A percentile compares a stretch with the other conserved stretches of the same genome.
Conservation (phyloP, 2,888 invertebrate genomes). For the Hypsopygia costalis region DNA sequence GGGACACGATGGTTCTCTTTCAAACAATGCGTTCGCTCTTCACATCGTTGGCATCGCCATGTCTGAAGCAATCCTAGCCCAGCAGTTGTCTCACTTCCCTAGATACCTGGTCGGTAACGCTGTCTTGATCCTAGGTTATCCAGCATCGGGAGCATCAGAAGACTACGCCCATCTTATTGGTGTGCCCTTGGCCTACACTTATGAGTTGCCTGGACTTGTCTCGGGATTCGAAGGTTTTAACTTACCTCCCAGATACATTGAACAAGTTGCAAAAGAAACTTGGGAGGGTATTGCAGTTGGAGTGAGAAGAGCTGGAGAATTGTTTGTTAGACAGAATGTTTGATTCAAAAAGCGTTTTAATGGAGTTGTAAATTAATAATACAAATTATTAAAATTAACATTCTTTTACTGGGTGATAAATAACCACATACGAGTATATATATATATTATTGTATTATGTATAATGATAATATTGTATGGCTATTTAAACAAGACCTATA, state of each 20-base stretch:
- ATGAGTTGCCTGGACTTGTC: slow-evolving; percentile 22
- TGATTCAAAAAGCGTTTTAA: too few species aligned
- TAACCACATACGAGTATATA: too few species aligned
- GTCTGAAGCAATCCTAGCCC: slow-evolving; percentile 53
- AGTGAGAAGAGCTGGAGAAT: slow-evolving; percentile 33
- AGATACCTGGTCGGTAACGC: slow-evolving; percentile 77
- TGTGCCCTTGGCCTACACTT: slow-evolving; percentile 66
- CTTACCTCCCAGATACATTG: slow-evolving; percentile 69
- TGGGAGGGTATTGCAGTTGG: slow-evolving; percentile 73
- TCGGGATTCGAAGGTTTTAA: slow-evolving; percentile 39
- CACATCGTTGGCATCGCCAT: slow-evolving; percentile 56
- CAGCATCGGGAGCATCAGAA: slow-evolving; percentile 82
- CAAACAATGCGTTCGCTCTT: slow-evolving; percentile 66
- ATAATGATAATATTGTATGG: too few species aligned
- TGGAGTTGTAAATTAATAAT: too few species aligned
- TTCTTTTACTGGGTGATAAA: too few species aligned
- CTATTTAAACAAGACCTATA: too few species aligned
- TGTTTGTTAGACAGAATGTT: slow-evolving; percentile 14
- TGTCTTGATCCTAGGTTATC: slow-evolving; percentile 70
- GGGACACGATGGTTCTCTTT: slow-evolving; percentile 79
- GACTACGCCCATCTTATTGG: slow-evolving; percentile 82
- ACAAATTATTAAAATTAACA: too few species aligned
- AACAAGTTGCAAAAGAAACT: slow-evolving; percentile 72
- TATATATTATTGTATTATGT: too few species aligned
- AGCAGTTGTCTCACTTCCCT: slow-evolving; percentile 48